Evolutionary conservation across 2,797 vertebrate species (phyloP).

Genomic region (Acanthis flammea): DNA sequence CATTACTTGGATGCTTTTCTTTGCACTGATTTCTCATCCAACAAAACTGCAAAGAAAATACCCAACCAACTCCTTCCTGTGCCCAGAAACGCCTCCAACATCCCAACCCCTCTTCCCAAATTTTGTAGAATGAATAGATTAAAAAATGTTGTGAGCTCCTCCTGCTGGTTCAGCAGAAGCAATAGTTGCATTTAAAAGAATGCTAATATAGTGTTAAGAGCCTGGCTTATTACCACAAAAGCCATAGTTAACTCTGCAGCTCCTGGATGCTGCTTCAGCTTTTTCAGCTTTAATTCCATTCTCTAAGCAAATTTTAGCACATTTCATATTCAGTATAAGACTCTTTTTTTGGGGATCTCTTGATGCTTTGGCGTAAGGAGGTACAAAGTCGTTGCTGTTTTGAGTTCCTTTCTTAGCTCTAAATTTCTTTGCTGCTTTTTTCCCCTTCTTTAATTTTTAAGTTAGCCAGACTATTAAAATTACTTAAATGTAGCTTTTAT

Average conservation of each 20-base stretch:
- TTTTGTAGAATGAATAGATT: conserved; percentile 22
- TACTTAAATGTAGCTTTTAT: conserved; percentile 66
- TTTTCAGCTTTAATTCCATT: conserved; percentile 45
- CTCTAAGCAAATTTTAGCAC: background rate
- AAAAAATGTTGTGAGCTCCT: conserved; percentile 53
- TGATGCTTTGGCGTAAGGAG: background rate
- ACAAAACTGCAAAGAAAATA: background rate
- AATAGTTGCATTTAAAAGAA: background rate
- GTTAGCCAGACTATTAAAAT: conserved; percentile 55
- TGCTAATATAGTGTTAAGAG: conserved; percentile 23
- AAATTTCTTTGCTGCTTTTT: conserved; percentile 27
- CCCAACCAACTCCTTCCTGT: background rate
- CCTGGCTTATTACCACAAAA: conserved; percentile 19
- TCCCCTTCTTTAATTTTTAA: conserved; percentile 15
- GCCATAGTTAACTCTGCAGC: background rate
- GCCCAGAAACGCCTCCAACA: background rate
- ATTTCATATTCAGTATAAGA: background rate
- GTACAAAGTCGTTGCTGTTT: background rate
- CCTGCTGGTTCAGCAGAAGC: conserved; percentile 39
- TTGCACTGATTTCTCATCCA: background rate
- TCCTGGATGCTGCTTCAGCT: conserved; percentile 36
- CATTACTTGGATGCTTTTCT: background rate
- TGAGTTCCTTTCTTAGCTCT: conserved; percentile 17
- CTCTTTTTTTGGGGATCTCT: background rate
- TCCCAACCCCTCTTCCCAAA: background rate